Evolutionary conservation across 2,113 vertebrate genomes (phyloP).

Genomic region (Oryzias celebensis): DNA sequence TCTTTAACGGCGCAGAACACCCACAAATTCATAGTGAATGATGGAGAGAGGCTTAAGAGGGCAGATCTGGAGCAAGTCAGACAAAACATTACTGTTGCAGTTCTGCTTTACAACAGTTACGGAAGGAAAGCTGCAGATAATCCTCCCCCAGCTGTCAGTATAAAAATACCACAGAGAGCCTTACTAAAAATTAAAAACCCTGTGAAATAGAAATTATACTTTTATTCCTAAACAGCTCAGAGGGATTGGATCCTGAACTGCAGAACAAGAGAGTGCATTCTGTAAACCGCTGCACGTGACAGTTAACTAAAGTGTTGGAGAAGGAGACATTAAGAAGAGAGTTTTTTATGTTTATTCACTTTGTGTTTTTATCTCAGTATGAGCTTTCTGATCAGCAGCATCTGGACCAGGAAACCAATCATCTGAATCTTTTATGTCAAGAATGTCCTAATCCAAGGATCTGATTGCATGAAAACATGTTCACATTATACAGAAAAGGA

Average conservation of each 20-base stretch:
- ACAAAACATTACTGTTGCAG: constrained; percentile 15
- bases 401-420: too few species aligned
- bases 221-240: constrained; percentile 34
- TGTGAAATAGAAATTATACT: constrained; percentile 31
- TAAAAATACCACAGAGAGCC: constrained; percentile 2
- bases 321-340: constrained; percentile 31
- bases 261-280: constrained; percentile 27
- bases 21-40: constrained; percentile 7
- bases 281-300: constrained; percentile 37
- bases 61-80: constrained; percentile 5
- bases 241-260: constrained; percentile 24
- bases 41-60: constrained; percentile 3
- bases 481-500: too few species aligned
- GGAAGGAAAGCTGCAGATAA: constrained; percentile 18
- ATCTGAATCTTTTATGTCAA: too few species aligned
- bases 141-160: constrained; percentile 7
- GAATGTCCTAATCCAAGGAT: too few species aligned
- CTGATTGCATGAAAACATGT: too few species aligned
- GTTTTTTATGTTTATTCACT: constrained; percentile 2
- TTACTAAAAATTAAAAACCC: constrained; percentile 17
- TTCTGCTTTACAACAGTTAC: constrained; percentile 19
- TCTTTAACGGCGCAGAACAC: constrained; percentile 7
- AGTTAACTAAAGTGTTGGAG: constrained; percentile 43
- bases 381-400: background rate
- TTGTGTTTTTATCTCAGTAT: background rate